These are phyloP conservation scores for Serinus canaria DNA, from an alignment of 2,113 vertebrate species.

Conservation along the genomic window DNA sequence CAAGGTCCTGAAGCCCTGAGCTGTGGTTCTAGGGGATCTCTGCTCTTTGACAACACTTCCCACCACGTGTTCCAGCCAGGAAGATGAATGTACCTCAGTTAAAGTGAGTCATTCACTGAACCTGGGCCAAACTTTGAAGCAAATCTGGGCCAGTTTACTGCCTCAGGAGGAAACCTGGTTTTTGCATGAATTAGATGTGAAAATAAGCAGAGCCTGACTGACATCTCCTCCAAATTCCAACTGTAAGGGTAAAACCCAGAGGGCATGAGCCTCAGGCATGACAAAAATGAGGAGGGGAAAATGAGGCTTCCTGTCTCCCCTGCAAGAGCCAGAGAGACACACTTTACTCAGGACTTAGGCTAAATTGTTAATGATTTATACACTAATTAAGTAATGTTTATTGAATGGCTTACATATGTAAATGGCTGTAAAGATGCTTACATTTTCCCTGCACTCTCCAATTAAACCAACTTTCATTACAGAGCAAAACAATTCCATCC, in stretches of 20 bases:
- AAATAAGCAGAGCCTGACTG: slow-evolving; percentile 68
- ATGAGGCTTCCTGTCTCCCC: slow-evolving; percentile 24
- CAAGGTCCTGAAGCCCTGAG: neutral
- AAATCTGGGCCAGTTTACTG: slow-evolving; percentile 52
- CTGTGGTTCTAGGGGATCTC: neutral
- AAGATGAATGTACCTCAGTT: slow-evolving; percentile 59
- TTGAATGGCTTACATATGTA: slow-evolving; percentile 34
- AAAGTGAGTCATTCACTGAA: slow-evolving; percentile 59
- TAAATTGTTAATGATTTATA: slow-evolving; percentile 51
- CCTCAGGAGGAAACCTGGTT: slow-evolving; percentile 56
- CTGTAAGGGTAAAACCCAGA: slow-evolving; percentile 25
- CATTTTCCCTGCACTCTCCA: slow-evolving; percentile 31
- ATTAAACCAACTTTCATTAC: slow-evolving; percentile 32
- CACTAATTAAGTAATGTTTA: slow-evolving; percentile 27
- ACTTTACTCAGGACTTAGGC: neutral
- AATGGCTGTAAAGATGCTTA: slow-evolving; percentile 26
- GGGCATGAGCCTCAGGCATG: slow-evolving; percentile 41
- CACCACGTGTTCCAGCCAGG: slow-evolving; percentile 1
- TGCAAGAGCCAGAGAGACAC: slow-evolving; percentile 1
- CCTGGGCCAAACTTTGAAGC: slow-evolving; percentile 49
- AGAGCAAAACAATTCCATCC: slow-evolving; percentile 14
- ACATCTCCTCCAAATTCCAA: slow-evolving; percentile 53
- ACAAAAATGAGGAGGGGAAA: slow-evolving; percentile 54
- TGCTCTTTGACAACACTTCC: slow-evolving; percentile 42
- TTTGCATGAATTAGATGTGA: slow-evolving; percentile 63